phyloP scores from a whole-genome alignment of 2,888 invertebrate species.

The Pycnomerus fuliginosus region DNA sequence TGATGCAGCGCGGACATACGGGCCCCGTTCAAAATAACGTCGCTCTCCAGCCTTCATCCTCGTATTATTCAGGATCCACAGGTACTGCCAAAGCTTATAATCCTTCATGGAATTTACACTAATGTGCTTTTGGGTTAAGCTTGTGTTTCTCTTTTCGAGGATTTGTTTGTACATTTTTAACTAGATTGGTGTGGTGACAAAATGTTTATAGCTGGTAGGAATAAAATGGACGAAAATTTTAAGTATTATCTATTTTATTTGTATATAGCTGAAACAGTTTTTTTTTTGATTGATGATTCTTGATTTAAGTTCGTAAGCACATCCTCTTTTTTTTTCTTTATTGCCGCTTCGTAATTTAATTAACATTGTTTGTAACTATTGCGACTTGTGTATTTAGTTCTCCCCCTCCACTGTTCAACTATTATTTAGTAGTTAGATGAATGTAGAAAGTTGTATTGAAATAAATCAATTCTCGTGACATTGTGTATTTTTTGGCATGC shows the following conservation, averaged over 20 bases:
- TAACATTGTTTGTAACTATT: constrained; percentile 13
- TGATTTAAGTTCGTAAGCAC: constrained; percentile 3
- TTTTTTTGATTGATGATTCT: constrained; percentile 2
- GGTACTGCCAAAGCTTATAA: constrained; percentile 48
- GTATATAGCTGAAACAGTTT: constrained; percentile 5
- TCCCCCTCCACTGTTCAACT: constrained; percentile 10
- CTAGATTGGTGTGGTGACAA: constrained; percentile 20
- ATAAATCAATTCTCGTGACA: constrained; percentile 30
- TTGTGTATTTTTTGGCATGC: constrained; percentile 37
- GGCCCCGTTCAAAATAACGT: constrained; percentile 53
- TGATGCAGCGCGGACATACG: constrained; percentile 62
- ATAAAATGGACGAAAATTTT: constrained; percentile 8
- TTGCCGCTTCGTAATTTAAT: constrained; percentile 11
- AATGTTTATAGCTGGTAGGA: constrained; percentile 15
- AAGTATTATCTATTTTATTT: constrained; percentile 5
- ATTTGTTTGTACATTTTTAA: constrained; percentile 12
- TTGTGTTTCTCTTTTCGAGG: constrained; percentile 28
- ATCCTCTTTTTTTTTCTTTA: constrained; percentile 1
- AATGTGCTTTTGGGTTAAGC: constrained; percentile 33
- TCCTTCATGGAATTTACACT: constrained; percentile 33
- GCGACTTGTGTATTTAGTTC: constrained; percentile 17
- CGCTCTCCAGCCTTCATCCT: constrained; percentile 55
- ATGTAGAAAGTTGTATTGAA: constrained; percentile 26
- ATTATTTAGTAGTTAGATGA: constrained; percentile 26
- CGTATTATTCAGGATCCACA: constrained; percentile 57